Evolutionary conservation across 2,888 invertebrate species (phyloP).

Genomic region (Sarcophaga carnaria): DNA sequence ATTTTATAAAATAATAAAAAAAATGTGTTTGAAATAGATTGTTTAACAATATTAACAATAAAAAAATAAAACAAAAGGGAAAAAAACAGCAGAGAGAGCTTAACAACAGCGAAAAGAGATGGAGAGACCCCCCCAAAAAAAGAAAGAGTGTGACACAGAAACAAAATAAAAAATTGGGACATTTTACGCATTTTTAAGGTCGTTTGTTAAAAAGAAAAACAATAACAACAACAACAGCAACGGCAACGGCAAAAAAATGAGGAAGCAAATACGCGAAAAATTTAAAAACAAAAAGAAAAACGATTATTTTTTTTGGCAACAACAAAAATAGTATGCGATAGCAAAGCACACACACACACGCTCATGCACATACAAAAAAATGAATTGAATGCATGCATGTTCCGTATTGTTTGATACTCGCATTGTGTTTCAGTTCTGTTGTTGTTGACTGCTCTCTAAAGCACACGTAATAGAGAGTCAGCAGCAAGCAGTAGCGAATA

Average conservation of each 20-base stretch:
- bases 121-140: too few species aligned
- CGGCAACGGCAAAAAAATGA: slow-evolving; percentile 40
- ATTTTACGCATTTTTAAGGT: slow-evolving; percentile 65
- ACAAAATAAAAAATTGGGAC: slow-evolving; percentile 54
- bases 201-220: slow-evolving; percentile 33
- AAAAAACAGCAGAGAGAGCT: neutral
- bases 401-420: slow-evolving; percentile 16
- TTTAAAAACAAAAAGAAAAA: slow-evolving; percentile 9
- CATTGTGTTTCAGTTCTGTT: too few species aligned
- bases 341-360: neutral
- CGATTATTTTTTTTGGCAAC: slow-evolving; percentile 11
- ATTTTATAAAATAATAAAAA: slow-evolving; percentile 46
- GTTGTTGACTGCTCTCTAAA: too few species aligned
- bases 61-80: slow-evolving; percentile 31
- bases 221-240: slow-evolving; percentile 30
- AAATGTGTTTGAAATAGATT: slow-evolving; percentile 65
- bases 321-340: slow-evolving; percentile 29
- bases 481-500: too few species aligned
- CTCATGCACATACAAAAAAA: neutral
- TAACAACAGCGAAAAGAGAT: neutral
- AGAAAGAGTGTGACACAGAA: neutral
- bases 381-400: slow-evolving; percentile 34
- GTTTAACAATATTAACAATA: slow-evolving; percentile 33
- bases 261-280: slow-evolving; percentile 40
- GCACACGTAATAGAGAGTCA: too few species aligned